phyloP scores from a whole-genome alignment of 2,113 vertebrate genomes.

The Calyptommatus sinebrachiatus region DNA sequence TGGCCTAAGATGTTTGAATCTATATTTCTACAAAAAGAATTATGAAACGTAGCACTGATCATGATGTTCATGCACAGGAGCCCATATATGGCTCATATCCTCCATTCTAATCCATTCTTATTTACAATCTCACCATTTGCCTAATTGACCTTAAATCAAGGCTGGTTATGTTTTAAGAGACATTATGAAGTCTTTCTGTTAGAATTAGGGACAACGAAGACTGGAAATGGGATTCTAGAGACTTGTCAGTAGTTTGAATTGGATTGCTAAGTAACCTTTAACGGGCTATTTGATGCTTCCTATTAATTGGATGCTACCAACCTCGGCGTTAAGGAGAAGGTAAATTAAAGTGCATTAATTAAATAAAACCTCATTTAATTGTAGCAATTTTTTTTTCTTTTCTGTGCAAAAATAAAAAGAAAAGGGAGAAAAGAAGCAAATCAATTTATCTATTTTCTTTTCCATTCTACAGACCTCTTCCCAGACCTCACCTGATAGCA shows the following conservation, averaged over 20 bases:
- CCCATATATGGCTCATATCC: neutral
- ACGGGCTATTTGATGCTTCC: neutral
- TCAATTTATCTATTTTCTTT: no score
- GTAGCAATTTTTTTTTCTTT: neutral
- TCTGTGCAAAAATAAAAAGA: neutral
- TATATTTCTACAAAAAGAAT: neutral
- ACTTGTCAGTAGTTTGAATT: neutral
- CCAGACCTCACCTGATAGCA: neutral
- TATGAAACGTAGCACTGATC: neutral
- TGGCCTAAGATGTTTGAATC: neutral
- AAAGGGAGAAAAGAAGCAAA: neutral
- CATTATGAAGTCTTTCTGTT: neutral
- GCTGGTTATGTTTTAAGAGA: neutral
- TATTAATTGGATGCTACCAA: neutral
- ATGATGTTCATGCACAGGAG: neutral
- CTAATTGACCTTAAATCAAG: neutral
- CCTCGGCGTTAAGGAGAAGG: neutral
- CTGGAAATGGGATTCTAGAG: neutral
- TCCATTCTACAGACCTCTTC: no score
- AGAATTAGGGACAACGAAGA: neutral
- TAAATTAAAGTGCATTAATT: neutral
- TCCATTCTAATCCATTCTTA: neutral
- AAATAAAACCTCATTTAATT: conserved; percentile 5
- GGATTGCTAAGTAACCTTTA: neutral
- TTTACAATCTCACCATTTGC: neutral